These are phyloP conservation scores for Leucoraja erinaceus DNA, from an alignment of 2,113 vertebrate genomes.

Conservation along the genomic window DNA sequence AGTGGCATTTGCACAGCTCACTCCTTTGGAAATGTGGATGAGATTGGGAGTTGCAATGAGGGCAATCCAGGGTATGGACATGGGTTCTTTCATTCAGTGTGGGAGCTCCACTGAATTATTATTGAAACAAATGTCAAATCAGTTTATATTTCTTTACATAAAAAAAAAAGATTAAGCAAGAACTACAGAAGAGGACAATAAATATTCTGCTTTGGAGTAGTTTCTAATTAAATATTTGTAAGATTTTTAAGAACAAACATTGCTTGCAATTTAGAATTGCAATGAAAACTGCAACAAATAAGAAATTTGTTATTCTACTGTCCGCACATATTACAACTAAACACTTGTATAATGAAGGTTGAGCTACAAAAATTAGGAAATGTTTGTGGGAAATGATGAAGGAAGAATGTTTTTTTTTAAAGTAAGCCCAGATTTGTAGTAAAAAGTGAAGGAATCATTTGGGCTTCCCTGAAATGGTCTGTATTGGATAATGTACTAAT, in stretches of 20 bases:
- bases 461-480: not conserved
- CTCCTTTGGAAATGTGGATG: not conserved
- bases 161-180: not conserved
- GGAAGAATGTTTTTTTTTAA: not conserved
- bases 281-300: too few species aligned
- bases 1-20: not conserved
- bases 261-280: not conserved
- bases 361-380: not conserved
- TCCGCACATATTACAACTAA: too few species aligned
- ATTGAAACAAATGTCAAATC: not conserved
- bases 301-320: too few species aligned
- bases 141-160: not conserved
- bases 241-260: not conserved
- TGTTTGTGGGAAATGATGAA: not conserved
- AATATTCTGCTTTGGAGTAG: not conserved
- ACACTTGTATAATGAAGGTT: not conserved
- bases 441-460: not conserved
- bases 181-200: not conserved
- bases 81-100: slow-evolving; percentile 8
- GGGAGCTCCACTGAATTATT: not conserved
- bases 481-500: not conserved
- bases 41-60: slow-evolving; percentile 4
- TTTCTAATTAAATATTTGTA: not conserved
- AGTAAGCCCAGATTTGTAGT: not conserved
- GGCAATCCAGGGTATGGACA: slow-evolving; percentile 8